A percentile compares a stretch with the other conserved stretches of the same genome.
Evolutionary conservation across 2,113 vertebrate genomes (phyloP).

Genomic region (Ctenodactylus gundi): DNA sequence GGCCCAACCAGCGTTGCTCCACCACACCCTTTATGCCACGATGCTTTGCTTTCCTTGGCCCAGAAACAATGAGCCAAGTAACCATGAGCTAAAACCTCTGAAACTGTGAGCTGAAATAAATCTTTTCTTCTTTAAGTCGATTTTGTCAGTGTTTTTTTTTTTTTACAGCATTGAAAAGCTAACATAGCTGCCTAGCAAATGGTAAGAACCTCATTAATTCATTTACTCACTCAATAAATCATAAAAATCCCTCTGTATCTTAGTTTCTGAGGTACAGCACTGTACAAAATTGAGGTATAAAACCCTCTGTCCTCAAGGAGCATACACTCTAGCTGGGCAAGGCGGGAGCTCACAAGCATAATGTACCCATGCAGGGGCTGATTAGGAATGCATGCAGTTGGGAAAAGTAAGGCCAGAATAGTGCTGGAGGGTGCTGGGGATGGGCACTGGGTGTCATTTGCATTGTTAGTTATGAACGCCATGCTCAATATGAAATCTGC

Average conservation of each 20-base stretch:
- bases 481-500: neutral
- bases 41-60: neutral
- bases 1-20: neutral
- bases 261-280: neutral
- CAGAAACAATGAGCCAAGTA: neutral
- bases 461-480: neutral
- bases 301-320: neutral
- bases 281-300: neutral
- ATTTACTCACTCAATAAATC: neutral
- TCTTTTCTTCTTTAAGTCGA: neutral
- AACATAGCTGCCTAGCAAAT: neutral
- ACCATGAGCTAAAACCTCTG: neutral
- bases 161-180: neutral
- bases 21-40: neutral
- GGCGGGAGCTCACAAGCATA: too few relatives aligned
- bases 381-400: neutral
- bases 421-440: neutral
- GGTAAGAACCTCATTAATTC: neutral
- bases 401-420: neutral
- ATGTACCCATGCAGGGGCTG: neutral
- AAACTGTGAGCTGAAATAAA: neutral
- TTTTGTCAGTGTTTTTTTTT: neutral
- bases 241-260: neutral
- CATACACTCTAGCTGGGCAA: neutral
- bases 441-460: neutral